Percentiles rank a stretch among this genome's conserved stretches.
These are phyloP conservation scores for Tragulus kanchil DNA, from an alignment of 2,113 vertebrate genomes.

Conservation along the genomic window DNA sequence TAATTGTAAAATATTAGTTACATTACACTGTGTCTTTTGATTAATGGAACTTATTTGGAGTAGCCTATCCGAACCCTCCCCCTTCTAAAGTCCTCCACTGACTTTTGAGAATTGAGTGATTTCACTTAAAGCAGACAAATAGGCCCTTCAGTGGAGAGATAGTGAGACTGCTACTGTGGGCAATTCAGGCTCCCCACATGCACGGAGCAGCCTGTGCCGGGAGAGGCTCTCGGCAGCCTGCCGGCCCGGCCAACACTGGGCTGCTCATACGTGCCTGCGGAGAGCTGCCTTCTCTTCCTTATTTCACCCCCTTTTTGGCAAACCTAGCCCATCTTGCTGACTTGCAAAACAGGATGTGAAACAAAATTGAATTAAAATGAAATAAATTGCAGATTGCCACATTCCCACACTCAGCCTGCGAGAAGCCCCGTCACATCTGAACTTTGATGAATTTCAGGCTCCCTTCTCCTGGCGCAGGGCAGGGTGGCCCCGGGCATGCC, in stretches of 20 bases:
- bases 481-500: conserved; percentile 75
- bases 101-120: conserved; percentile 99
- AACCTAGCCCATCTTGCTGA: conserved; percentile 85
- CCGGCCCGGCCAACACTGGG: conserved; percentile 75
- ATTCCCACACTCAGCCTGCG: conserved; percentile 80
- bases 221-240: conserved; percentile 71
- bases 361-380: conserved; percentile 87
- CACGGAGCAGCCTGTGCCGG: not conserved
- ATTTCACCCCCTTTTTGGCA: conserved; percentile 81
- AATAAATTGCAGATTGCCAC: conserved; percentile 87
- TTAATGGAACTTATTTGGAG: conserved; percentile 99
- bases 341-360: conserved; percentile 87
- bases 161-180: conserved; percentile 87
- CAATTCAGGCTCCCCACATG: conserved; percentile 80
- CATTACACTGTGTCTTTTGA: conserved; percentile 99
- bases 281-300: not conserved
- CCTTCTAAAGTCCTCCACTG: conserved; percentile 95
- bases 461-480: conserved; percentile 76
- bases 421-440: conserved; percentile 83
- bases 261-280: conserved; percentile 73
- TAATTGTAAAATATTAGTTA: conserved; percentile 99
- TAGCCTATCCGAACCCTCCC: conserved; percentile 94
- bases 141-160: conserved; percentile 91
- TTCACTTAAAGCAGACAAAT: conserved; percentile 99
- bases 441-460: conserved; percentile 81